Evolutionary conservation across 2,888 invertebrate species (phyloP).

Genomic region (Octonoba sinensis): DNA sequence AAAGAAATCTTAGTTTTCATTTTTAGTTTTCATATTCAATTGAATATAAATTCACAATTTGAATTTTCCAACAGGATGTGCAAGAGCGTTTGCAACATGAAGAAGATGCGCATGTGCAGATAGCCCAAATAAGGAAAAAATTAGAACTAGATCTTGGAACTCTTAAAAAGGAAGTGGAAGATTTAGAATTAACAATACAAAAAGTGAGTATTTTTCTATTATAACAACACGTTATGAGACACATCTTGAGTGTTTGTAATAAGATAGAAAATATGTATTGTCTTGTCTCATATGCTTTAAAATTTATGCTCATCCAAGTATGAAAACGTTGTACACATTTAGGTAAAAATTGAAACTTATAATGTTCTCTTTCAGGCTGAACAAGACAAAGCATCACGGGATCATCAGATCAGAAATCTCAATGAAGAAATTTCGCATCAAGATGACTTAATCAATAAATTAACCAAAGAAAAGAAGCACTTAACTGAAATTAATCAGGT

Average conservation of each 20-base stretch:
- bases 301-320: not conserved
- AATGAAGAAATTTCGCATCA: slow-evolving; percentile 99
- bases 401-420: slow-evolving; percentile 97
- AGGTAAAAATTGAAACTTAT: no score
- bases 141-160: slow-evolving; percentile 93
- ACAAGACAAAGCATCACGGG: slow-evolving; percentile 97
- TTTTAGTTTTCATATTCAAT: not conserved
- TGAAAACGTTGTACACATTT: no score
- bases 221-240: not conserved
- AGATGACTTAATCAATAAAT: slow-evolving; percentile 98
- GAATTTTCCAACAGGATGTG: slow-evolving; percentile 79
- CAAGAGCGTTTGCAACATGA: slow-evolving; percentile 97
- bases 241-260: no score
- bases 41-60: not conserved
- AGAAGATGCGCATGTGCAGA: slow-evolving; percentile 95
- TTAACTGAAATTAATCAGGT: slow-evolving; percentile 81
- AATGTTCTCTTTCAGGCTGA: slow-evolving; percentile 76
- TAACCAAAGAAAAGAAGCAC: slow-evolving; percentile 99
- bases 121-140: slow-evolving; percentile 97
- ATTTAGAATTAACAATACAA: slow-evolving; percentile 92
- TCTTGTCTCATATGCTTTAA: not conserved
- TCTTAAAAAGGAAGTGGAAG: slow-evolving; percentile 97
- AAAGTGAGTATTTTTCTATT: slow-evolving; percentile 74
- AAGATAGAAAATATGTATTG: no score
- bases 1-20: no score